Evolutionary conservation across 2,797 vertebrate genomes (phyloP), one percentile per base, ranked within the genome.

Genomic region (Rhynchotus rufescens): DNA sequence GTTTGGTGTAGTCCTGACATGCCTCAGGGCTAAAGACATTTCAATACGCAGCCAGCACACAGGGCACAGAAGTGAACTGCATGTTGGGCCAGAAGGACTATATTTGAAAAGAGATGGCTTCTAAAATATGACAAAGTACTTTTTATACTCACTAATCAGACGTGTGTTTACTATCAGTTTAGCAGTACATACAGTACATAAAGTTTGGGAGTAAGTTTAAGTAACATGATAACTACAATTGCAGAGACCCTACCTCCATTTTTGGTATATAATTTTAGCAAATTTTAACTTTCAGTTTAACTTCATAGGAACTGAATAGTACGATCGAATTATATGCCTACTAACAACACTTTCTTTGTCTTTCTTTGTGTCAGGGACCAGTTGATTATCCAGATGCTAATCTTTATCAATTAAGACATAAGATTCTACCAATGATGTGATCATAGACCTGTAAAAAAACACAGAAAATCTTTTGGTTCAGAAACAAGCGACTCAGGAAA

Each of bases 251-350:
- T 51, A 17, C 25, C 44, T 83, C 73, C 49, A 68, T 68, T 93
- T 91, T 74, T 90, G 30, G 28, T 73, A 26, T 20, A 25, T 76
- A 81, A 71, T 8, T 79, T 25, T 30, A 68, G 42, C 28, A 23
- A 45, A 61, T 75, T 80, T 85, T 80, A 90, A 40, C 62, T 92
- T 90, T 23, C 38, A 66, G 78, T 76, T 80, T 85, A 73, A 80
- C 44, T 66, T 66, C 78, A 78, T 56, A 64, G 42, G 25, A 85
- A 56, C 11, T 60, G 80, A 75, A 91, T 75, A 92, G 12, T 56
- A 60, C 76, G 65, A 76, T 59, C 26, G 78, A 87, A 90, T 78
- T 78, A 85, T 51, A 78, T 20, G 6, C 47, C 76, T 51, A 17
- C 9, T 75, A 86, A 36, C 16, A 59, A 54, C 45, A 74, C 40